Evolutionary conservation across 2,888 invertebrate species (phyloP), one percentile per base, ranked within the genome.

Genomic region (Merodon equestris): DNA sequence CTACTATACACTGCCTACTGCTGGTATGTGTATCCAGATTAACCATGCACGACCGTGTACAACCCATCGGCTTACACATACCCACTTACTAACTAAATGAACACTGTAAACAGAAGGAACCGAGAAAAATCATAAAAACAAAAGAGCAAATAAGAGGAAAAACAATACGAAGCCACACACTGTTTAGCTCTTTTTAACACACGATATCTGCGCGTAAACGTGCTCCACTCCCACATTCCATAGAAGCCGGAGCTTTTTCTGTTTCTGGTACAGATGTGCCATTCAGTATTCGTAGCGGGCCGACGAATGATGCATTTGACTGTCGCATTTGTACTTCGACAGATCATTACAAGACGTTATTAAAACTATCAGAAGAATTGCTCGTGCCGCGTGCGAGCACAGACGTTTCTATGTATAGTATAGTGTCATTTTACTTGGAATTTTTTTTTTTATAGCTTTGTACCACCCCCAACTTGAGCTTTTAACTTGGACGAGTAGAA

Each of bases 191-290:
- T 27, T 27, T 27, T 27, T 27, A 27, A 27, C 27, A 48, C 45
- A 45, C 53, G 34, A 36, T 10, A 14, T 17, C 19, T 12, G 38
- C 40, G 48, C 10, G 60, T 40, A 50, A 38, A 13, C 50, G 45
- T 51, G 45, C 64, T 66, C 64, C 72, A 66, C 72, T 64, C 64
- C 72, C 64, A 66, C 72, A 63, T 72, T 57, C 64, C 51, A 47
- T 64, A 36, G 64, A 53, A 57, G 27, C 36, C n/a, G 17, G 7
- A 72, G 72, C 72, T 72, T 72, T 72, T 70, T 15, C 13, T 15
- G 13, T 64, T 72, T 57, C 72, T 57, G 53, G 17, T 57, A 38
- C 42, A 54, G 44, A 48, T 48, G 47, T 18, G 48, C 45, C 9
- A 13, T n/a, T 34, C 14, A 34, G 12, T 9, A 10, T 14, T 36